phyloP scores from a whole-genome alignment of 2,888 invertebrate genomes.

The Augiades crinisus region DNA sequence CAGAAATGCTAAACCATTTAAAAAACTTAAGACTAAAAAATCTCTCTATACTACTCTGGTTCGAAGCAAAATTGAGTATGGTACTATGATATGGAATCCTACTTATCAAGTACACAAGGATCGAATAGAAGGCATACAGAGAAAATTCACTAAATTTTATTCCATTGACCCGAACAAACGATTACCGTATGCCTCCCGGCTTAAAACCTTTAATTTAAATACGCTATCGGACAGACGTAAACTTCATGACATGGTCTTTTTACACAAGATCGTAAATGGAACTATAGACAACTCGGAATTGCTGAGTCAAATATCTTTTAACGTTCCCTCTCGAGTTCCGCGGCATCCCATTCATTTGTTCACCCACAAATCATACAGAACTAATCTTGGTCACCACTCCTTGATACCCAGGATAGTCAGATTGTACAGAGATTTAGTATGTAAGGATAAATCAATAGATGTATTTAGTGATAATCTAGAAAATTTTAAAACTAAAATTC shows the following conservation, averaged over 20 bases:
- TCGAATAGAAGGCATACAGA: conserved; percentile 7
- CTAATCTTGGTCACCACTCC: conserved; percentile 1
- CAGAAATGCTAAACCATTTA: conserved; percentile 4
- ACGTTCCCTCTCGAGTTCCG: conserved; percentile 4
- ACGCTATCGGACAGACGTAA: conserved; percentile 4
- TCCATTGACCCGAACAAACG: not conserved
- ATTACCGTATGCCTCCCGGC: not conserved
- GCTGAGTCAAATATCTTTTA: conserved; percentile 1
- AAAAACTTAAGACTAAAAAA: conserved; percentile 1
- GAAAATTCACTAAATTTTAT: conserved; percentile 3
- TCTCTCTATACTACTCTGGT: conserved; percentile 1
- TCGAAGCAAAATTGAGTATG: conserved; percentile 3
- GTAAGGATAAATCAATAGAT: not conserved
- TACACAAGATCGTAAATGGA: conserved; percentile 3
- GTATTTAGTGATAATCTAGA: not conserved
- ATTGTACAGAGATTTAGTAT: not conserved
- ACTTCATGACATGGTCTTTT: not conserved
- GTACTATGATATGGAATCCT: conserved; percentile 11
- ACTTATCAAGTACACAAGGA: conserved; percentile 1
- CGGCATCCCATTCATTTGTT: conserved; percentile 1
- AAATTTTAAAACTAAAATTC: not conserved
- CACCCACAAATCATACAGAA: not conserved
- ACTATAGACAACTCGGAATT: conserved; percentile 2
- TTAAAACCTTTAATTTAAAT: not conserved
- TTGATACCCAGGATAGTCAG: not conserved